A percentile compares a stretch with the other conserved stretches of the same genome.
Evolutionary conservation across 2,888 invertebrate genomes (phyloP).

Genomic region (Drosophila eohydei): DNA sequence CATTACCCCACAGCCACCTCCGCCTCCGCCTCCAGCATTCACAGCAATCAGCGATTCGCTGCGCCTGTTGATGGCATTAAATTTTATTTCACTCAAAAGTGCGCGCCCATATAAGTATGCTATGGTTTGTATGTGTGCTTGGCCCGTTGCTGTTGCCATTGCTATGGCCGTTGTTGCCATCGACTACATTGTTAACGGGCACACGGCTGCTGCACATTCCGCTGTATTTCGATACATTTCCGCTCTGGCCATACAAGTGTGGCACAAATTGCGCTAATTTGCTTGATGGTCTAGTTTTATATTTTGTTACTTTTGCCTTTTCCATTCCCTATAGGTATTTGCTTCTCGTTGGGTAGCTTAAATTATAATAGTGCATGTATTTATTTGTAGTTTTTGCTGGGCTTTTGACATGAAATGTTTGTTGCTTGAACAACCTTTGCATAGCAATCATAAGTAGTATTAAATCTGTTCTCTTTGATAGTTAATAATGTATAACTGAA

Average conservation of each 20-base stretch:
- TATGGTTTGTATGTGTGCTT: constrained; percentile 34
- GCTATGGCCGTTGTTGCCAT: constrained; percentile 35
- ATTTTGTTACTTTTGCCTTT: constrained; percentile 32
- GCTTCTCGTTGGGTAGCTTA: neutral
- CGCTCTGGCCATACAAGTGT: constrained; percentile 53
- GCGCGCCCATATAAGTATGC: constrained; percentile 60
- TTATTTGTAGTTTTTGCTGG: neutral
- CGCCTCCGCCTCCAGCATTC: neutral
- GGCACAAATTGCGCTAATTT: constrained; percentile 74
- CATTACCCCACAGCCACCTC: constrained; percentile 21
- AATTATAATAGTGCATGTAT: neutral
- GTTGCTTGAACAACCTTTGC: no score
- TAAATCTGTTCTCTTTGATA: no score
- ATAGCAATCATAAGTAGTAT: no score
- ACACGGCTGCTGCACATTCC: constrained; percentile 51
- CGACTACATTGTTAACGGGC: constrained; percentile 59
- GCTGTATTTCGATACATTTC: constrained; percentile 67
- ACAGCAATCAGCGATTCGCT: neutral
- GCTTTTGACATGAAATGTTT: no score
- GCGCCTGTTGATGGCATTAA: constrained; percentile 70
- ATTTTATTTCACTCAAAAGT: constrained; percentile 71
- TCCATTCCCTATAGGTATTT: neutral
- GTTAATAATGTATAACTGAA: no score
- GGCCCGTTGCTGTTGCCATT: constrained; percentile 16
- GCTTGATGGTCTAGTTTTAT: constrained; percentile 56